A percentile compares a stretch with the other conserved stretches of the same genome.
These are phyloP conservation scores for Luidia sarsii DNA, from an alignment of 53 echinoderm and acorn worm genomes.

Conservation along the genomic window DNA sequence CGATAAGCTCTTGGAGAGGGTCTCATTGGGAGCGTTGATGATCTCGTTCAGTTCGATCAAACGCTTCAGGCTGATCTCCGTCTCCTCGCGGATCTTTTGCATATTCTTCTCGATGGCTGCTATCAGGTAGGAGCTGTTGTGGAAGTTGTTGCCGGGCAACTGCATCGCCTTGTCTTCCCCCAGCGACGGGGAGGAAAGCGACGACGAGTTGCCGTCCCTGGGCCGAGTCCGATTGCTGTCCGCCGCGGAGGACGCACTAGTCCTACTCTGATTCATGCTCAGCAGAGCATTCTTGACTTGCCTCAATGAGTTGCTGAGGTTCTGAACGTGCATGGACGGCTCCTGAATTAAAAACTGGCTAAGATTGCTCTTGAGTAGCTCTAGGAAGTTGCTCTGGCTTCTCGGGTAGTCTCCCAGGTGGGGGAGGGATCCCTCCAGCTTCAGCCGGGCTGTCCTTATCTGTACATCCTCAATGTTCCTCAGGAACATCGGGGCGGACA, in stretches of 20 bases:
- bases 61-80: slow-evolving; percentile 81
- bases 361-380: slow-evolving; percentile 30
- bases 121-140: slow-evolving; percentile 76
- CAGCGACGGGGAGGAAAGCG: background rate
- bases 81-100: slow-evolving; percentile 87
- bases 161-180: slow-evolving; percentile 18
- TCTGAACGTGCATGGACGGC: slow-evolving; percentile 32
- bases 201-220: background rate
- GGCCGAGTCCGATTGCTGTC: too few relatives aligned
- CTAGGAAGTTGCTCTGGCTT: slow-evolving; percentile 26
- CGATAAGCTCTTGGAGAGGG: slow-evolving; percentile 14
- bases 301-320: slow-evolving; percentile 25
- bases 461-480: slow-evolving; percentile 39
- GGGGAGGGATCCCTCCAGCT: background rate
- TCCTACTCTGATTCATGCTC: slow-evolving; percentile 11
- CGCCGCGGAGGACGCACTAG: slow-evolving; percentile 2
- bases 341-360: slow-evolving; percentile 39
- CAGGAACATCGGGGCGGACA: slow-evolving; percentile 14
- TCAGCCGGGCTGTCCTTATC: slow-evolving; percentile 25
- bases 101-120: slow-evolving; percentile 93
- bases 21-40: slow-evolving; percentile 61
- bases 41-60: slow-evolving; percentile 76
- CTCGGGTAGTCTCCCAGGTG: slow-evolving; percentile 5
- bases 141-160: slow-evolving; percentile 39
- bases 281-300: slow-evolving; percentile 26